Evolutionary conservation across 2,113 vertebrate species (phyloP).

Genomic region (Sturnira hondurensis): DNA sequence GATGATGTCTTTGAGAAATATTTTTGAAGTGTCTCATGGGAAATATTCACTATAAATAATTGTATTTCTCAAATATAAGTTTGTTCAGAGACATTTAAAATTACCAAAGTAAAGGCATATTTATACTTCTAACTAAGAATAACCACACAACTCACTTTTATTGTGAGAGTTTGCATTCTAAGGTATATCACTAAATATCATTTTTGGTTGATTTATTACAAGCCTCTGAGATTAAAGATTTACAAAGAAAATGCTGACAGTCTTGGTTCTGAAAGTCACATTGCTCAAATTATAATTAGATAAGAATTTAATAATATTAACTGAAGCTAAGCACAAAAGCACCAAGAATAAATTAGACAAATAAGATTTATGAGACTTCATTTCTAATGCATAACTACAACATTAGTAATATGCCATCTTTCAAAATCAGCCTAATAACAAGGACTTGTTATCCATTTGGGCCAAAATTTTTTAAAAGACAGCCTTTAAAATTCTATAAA

Average conservation of each 20-base stretch:
- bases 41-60: neutral
- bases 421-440: neutral
- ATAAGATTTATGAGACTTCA: slow-evolving; percentile 19
- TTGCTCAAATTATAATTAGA: slow-evolving; percentile 71
- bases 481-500: slow-evolving; percentile 8
- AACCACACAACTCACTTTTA: neutral
- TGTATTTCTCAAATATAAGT: neutral
- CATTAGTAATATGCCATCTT: neutral
- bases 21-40: neutral
- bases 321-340: slow-evolving; percentile 65
- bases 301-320: slow-evolving; percentile 73
- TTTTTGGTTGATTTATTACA: slow-evolving; percentile 55
- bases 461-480: neutral
- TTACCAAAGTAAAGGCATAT: neutral
- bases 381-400: neutral
- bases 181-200: slow-evolving; percentile 4
- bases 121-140: neutral
- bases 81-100: neutral
- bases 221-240: slow-evolving; percentile 61
- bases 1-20: neutral
- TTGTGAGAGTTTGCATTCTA: slow-evolving; percentile 30
- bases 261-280: slow-evolving; percentile 52
- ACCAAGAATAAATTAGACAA: slow-evolving; percentile 56
- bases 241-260: slow-evolving; percentile 70
- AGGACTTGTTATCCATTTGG: neutral